Base-by-base conservation (phyloP, 1,140 invertebrate species). In the Berghia stephanieae region DNA sequence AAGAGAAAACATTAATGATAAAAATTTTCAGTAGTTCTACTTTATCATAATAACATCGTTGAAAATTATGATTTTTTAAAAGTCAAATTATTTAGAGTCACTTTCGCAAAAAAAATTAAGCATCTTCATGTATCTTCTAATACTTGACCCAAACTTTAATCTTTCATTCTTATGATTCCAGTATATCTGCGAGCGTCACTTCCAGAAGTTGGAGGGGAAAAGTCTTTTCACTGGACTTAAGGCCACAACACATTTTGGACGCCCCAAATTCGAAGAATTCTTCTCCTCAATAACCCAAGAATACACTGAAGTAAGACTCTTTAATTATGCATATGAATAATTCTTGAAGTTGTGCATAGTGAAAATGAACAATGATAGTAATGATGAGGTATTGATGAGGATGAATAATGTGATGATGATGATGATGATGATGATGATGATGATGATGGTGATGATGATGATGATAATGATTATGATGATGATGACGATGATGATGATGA, bases 171-270 rank as follows among this genome's bases (percentile, higher is more conserved):
- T 40, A 63, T 5, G 75, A n/a, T 93, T 95, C 36, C 91, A 99
- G 98, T 99, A 99, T 86, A 99, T 99, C 87, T 99, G 98, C 90
- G 98, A 99, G 90, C 98, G 99, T 90, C 97, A 99, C 89, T 99
- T 99, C 91, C 98, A 99, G 91, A 93, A 96, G 77, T 91, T 99
- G 68, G 96, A 95, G 0, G 96, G 97, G 84, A 95, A 94, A 67
- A 98, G 96, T 70, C 96, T 99, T 92, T 99, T 99, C 89, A 99
- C 97, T 21, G 97, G 97, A 2, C 91, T 99, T 42, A 98, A 97
- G 89, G 97, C 98, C 0, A 99, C 98, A 91, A 88, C 87, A 0
- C 98, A 99, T 89, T 99, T 99, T 87, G 98, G 98, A 5, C 91
- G 98, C 57, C 98, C 98, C 1, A 96, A 99, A 87, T 99, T 99